Percentiles rank a stretch among this genome's conserved stretches.
phyloP scores from a whole-genome alignment of 2,888 invertebrate species.

The Linnaemya tessellans region DNA sequence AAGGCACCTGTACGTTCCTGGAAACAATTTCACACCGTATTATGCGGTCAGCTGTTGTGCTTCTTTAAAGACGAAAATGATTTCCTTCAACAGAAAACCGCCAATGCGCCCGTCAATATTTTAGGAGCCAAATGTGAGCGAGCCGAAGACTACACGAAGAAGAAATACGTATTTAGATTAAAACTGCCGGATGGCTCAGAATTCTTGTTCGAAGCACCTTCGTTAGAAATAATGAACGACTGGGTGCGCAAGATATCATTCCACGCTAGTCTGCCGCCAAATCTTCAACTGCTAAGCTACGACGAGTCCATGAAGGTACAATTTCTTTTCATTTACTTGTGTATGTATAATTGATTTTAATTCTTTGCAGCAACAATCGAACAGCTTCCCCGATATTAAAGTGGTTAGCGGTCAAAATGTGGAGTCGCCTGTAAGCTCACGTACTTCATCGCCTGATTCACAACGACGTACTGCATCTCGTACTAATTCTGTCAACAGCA shows the following conservation, averaged over 20 bases:
- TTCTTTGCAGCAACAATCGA: slow-evolving; percentile 81
- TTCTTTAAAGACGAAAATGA: slow-evolving; percentile 98
- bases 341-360: neutral
- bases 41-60: slow-evolving; percentile 98
- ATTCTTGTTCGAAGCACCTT: slow-evolving; percentile 92
- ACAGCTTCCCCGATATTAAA: slow-evolving; percentile 82
- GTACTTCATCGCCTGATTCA: slow-evolving; percentile 85
- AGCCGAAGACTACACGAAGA: slow-evolving; percentile 97
- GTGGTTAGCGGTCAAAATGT: slow-evolving; percentile 81
- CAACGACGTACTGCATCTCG: slow-evolving; percentile 81
- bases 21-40: slow-evolving; percentile 96
- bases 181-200: slow-evolving; percentile 95
- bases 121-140: slow-evolving; percentile 91
- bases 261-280: slow-evolving; percentile 95
- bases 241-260: slow-evolving; percentile 97
- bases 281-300: slow-evolving; percentile 93
- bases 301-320: slow-evolving; percentile 87
- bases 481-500: slow-evolving; percentile 80
- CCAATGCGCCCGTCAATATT: slow-evolving; percentile 92
- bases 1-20: slow-evolving; percentile 97
- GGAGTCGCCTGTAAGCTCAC: slow-evolving; percentile 85
- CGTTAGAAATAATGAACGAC: slow-evolving; percentile 90
- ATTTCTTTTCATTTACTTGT: neutral
- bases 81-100: slow-evolving; percentile 94
- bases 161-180: slow-evolving; percentile 96